Evolutionary conservation across 2,888 invertebrate species (phyloP).

Genomic region (Nomada fabriciana): DNA sequence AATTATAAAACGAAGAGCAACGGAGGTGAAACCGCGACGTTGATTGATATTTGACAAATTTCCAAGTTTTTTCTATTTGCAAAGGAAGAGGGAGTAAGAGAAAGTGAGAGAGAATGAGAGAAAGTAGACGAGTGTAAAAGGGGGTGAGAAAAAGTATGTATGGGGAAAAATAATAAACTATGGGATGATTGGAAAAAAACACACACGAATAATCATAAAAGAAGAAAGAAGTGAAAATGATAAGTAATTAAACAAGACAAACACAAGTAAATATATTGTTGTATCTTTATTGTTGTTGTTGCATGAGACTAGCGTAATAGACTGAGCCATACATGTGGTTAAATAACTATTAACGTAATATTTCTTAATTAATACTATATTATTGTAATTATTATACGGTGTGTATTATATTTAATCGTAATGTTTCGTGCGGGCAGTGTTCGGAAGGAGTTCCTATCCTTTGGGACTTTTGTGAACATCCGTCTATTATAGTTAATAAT

Average conservation of each 20-base stretch:
- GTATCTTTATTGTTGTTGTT: slow-evolving; percentile 83
- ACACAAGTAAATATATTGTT: slow-evolving; percentile 82
- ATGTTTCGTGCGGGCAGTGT: slow-evolving; percentile 79
- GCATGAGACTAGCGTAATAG: slow-evolving; percentile 83
- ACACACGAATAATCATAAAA: slow-evolving; percentile 18
- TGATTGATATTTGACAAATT: slow-evolving; percentile 66
- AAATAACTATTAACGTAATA: slow-evolving; percentile 80
- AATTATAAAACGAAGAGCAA: slow-evolving; percentile 31
- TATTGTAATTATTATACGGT: slow-evolving; percentile 81
- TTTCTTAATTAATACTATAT: slow-evolving; percentile 81
- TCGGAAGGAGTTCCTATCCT: slow-evolving; percentile 77
- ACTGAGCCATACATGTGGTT: slow-evolving; percentile 82
- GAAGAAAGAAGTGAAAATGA: slow-evolving; percentile 31
- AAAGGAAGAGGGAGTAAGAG: slow-evolving; percentile 45
- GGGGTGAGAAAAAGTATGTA: slow-evolving; percentile 57
- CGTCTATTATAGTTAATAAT: not conserved
- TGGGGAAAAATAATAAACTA: slow-evolving; percentile 56
- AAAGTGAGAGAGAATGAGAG: slow-evolving; percentile 57
- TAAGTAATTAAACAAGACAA: slow-evolving; percentile 61
- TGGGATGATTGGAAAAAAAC: slow-evolving; percentile 65
- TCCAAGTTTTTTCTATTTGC: slow-evolving; percentile 74
- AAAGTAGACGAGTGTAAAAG: slow-evolving; percentile 28
- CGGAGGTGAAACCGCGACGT: slow-evolving; percentile 44
- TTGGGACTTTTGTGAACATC: slow-evolving; percentile 56
- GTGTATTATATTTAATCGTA: slow-evolving; percentile 82